Conservation (phyloP, 2,888 invertebrate genomes). For the Strigamia crassipes region DNA sequence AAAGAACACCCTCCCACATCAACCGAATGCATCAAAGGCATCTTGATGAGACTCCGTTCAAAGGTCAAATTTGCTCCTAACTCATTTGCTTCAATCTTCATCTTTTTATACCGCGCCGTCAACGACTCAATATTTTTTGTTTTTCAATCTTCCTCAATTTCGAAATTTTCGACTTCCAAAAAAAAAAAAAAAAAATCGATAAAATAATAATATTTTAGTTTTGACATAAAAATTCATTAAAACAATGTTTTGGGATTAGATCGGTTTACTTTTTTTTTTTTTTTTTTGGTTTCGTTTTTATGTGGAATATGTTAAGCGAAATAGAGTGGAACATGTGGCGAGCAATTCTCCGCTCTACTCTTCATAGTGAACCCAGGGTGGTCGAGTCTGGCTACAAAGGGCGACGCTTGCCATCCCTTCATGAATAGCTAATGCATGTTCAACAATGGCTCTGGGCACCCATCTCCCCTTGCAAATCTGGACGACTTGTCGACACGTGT, state of each 20-base stretch:
- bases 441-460: neutral
- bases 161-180: no score
- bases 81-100: neutral
- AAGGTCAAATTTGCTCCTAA: neutral
- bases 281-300: no score
- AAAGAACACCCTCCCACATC: neutral
- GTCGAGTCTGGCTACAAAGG: neutral
- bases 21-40: neutral
- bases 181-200: no score
- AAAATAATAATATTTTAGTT: no score
- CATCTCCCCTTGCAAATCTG: neutral
- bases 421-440: constrained; percentile 20
- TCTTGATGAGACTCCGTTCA: neutral
- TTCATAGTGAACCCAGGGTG: neutral
- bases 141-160: no score
- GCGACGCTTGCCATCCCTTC: neutral
- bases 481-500: constrained; percentile 1
- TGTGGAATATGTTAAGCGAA: neutral
- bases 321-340: neutral
- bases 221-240: no score
- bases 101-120: no score
- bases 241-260: no score
- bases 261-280: no score
- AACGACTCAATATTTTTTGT: no score
- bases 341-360: neutral